These are phyloP conservation scores for Rhodeus uyekii DNA, from an alignment of 2,797 vertebrate species.

Conservation along the genomic window DNA sequence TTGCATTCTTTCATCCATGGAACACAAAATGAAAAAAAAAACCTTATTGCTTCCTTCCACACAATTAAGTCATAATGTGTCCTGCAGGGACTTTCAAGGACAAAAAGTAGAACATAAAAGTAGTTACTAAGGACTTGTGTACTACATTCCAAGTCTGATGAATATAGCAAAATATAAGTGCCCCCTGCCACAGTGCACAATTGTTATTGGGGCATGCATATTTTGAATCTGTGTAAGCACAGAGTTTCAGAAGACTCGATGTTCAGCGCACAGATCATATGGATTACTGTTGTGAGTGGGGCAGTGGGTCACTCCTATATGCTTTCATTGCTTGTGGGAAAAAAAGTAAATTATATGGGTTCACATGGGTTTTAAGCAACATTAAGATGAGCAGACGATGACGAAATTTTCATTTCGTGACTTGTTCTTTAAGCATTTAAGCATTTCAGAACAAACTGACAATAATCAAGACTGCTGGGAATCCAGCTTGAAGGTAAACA, in stretches of 20 bases:
- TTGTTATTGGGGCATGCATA: neutral
- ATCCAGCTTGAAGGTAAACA: slow-evolving; percentile 38
- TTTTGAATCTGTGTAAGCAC: neutral
- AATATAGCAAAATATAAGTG: neutral
- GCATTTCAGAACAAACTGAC: slow-evolving; percentile 4
- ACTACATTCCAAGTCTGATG: neutral
- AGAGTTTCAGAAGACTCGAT: neutral
- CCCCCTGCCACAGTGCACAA: neutral
- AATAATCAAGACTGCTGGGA: slow-evolving; percentile 21
- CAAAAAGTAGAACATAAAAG: neutral
- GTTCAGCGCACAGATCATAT: neutral
- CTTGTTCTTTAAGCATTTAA: slow-evolving; percentile 14
- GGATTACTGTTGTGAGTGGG: neutral
- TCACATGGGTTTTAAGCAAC: neutral
- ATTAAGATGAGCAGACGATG: neutral
- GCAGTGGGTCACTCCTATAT: no score
- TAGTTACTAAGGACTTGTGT: neutral
- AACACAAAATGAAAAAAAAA: neutral
- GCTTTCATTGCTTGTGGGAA: neutral
- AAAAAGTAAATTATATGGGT: neutral
- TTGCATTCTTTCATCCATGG: neutral
- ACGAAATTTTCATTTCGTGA: neutral
- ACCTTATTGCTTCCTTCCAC: neutral
- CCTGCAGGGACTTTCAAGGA: neutral
- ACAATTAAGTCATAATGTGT: neutral